These are phyloP conservation scores for Hippocampus guttulatus DNA, from an alignment of 2,113 vertebrate genomes.

Conservation along the genomic window DNA sequence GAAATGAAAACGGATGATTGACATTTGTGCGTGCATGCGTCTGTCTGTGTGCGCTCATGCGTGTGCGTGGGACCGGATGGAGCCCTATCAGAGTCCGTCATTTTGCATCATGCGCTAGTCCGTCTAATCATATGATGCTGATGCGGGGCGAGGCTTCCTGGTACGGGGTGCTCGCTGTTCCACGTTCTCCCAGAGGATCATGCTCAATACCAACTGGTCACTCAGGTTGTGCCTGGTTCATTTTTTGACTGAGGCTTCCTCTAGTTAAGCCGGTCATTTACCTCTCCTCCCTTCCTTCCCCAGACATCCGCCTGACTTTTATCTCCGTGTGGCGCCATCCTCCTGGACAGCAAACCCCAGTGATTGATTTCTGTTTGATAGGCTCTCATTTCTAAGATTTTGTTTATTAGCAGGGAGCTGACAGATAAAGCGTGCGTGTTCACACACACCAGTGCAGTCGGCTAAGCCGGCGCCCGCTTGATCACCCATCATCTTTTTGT, in stretches of 20 bases:
- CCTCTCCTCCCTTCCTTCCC: conserved; percentile 8
- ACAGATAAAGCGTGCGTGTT: conserved; percentile 21
- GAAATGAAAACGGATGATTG: conserved; percentile 38
- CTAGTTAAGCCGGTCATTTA: conserved; percentile 1
- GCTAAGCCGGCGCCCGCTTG: neutral
- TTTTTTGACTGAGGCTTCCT: neutral
- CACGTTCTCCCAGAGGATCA: neutral
- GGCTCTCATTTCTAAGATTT: conserved; percentile 87
- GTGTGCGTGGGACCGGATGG: conserved; percentile 53
- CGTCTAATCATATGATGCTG: conserved; percentile 70
- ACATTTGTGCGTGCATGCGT: neutral
- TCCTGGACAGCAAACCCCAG: conserved; percentile 90
- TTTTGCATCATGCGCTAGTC: conserved; percentile 60
- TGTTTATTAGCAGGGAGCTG: conserved; percentile 86
- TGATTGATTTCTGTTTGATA: conserved; percentile 99
- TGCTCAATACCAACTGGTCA: neutral
- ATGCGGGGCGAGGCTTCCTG: conserved; percentile 64
- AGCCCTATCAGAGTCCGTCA: conserved; percentile 46
- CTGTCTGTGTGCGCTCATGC: conserved; percentile 24
- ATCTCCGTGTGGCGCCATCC: conserved; percentile 92
- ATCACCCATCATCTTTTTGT: conserved; percentile 53
- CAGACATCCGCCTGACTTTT: conserved; percentile 81
- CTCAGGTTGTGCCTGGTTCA: neutral
- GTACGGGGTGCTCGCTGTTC: conserved; percentile 16
- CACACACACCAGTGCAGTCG: neutral